These are phyloP conservation scores for Drosophila willistoni DNA, from an alignment of 1,140 invertebrate genomes.

Conservation along the genomic window DNA sequence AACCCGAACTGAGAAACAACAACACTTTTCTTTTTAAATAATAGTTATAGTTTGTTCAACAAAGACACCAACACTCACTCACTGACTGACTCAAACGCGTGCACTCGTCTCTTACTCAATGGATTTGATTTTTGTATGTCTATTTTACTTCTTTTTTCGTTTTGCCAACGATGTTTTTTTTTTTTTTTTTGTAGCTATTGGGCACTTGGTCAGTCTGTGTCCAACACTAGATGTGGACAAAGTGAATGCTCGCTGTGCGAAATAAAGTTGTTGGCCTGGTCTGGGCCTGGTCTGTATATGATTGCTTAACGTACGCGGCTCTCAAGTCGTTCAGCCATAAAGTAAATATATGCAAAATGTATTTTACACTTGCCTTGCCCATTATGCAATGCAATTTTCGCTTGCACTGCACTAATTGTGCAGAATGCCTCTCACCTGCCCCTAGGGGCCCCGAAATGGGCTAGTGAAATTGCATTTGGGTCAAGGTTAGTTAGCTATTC, in stretches of 20 bases:
- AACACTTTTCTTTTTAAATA: conserved; percentile 68
- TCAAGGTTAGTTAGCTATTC: conserved; percentile 67
- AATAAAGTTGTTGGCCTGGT: conserved; percentile 23
- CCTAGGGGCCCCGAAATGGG: not conserved
- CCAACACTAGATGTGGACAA: conserved; percentile 11
- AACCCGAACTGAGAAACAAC: conserved; percentile 29
- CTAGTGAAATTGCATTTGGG: conserved; percentile 53
- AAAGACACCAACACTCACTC: conserved; percentile 26
- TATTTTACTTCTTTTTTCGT: conserved; percentile 20
- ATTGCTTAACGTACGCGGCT: conserved; percentile 45
- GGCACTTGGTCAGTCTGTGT: conserved; percentile 38
- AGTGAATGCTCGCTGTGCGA: conserved; percentile 45
- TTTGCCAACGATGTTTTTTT: conserved; percentile 45
- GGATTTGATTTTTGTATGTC: conserved; percentile 22
- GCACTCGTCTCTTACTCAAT: conserved; percentile 44
- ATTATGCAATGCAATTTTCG: conserved; percentile 63
- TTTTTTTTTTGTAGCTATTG: conserved; percentile 23
- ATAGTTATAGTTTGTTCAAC: conserved; percentile 45
- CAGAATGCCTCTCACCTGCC: not conserved
- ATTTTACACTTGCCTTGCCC: conserved; percentile 36
- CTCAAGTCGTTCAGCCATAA: conserved; percentile 51
- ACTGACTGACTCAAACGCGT: conserved; percentile 1
- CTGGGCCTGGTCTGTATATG: conserved; percentile 30
- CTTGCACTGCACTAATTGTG: conserved; percentile 15
- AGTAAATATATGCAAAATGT: conserved; percentile 54